Percentiles rank a stretch among this genome's conserved stretches.
Conservation (phyloP, 2,113 vertebrate genomes). For the Pachycephala philippinensis region DNA sequence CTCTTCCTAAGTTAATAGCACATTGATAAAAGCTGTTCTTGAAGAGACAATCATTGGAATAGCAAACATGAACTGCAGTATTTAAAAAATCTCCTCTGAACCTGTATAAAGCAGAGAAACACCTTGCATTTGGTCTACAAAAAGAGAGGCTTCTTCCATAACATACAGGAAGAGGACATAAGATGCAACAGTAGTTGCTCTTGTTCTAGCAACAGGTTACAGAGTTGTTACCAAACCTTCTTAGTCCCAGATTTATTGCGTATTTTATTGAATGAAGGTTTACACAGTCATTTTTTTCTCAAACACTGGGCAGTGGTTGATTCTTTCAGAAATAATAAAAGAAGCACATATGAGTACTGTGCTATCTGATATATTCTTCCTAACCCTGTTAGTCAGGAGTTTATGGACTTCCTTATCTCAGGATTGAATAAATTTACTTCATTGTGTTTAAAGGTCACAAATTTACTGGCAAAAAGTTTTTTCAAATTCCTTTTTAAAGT, state of each 20-base stretch:
- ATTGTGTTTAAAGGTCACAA: neutral
- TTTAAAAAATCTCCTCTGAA: neutral
- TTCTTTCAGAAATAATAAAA: neutral
- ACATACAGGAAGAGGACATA: fast-evolving
- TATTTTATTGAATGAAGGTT: neutral
- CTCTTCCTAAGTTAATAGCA: neutral
- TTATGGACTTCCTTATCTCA: neutral
- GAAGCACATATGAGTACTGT: neutral
- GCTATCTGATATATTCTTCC: neutral
- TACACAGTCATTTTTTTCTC: neutral
- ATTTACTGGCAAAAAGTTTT: neutral
- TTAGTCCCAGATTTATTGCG: neutral
- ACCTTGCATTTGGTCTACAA: neutral
- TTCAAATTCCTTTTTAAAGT: neutral
- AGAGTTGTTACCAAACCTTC: neutral
- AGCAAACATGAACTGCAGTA: neutral
- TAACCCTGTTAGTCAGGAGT: neutral
- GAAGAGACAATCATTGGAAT: neutral
- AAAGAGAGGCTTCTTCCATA: neutral
- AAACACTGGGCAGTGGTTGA: neutral
- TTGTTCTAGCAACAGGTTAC: neutral
- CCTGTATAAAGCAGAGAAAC: neutral
- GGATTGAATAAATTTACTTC: neutral
- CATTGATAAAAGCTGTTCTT: neutral
- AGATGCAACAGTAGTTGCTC: neutral